A percentile compares a stretch with the other conserved stretches of the same genome.
Conservation (phyloP, 2,797 vertebrate genomes). For the Odontamblyopus rebecca region DNA sequence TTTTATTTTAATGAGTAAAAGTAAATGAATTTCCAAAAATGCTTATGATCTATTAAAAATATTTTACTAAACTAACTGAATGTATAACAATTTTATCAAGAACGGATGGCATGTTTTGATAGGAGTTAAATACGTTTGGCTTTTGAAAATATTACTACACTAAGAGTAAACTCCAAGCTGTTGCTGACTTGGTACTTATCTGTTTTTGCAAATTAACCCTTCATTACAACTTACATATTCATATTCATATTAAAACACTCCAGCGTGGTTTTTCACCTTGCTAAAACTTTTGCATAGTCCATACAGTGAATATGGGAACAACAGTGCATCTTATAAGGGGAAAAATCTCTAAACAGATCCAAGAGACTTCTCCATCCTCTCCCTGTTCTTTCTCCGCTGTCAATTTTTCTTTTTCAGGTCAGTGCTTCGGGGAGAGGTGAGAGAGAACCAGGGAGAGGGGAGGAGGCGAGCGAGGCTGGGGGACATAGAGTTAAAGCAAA, state of each 20-base stretch:
- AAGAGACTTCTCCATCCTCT: conserved; percentile 64
- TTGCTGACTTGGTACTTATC: no score
- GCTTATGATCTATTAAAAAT: neutral
- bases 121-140: no score
- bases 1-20: no score
- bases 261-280: no score
- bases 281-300: neutral
- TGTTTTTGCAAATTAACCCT: no score
- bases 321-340: conserved; percentile 26
- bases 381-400: conserved; percentile 69
- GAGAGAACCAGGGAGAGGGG: conserved; percentile 24
- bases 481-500: conserved; percentile 59
- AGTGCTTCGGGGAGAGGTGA: conserved; percentile 72
- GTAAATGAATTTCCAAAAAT: neutral
- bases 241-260: no score
- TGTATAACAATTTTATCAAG: no score
- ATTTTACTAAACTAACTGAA: neutral
- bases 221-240: no score
- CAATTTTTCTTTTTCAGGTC: conserved; percentile 79
- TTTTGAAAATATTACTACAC: no score
- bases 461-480: conserved; percentile 16
- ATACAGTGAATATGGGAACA: conserved; percentile 38
- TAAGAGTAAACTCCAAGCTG: no score
- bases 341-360: conserved; percentile 54
- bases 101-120: no score